These are phyloP conservation scores for Nettapus auritus DNA, from an alignment of 2,113 vertebrate genomes.

Conservation along the genomic window DNA sequence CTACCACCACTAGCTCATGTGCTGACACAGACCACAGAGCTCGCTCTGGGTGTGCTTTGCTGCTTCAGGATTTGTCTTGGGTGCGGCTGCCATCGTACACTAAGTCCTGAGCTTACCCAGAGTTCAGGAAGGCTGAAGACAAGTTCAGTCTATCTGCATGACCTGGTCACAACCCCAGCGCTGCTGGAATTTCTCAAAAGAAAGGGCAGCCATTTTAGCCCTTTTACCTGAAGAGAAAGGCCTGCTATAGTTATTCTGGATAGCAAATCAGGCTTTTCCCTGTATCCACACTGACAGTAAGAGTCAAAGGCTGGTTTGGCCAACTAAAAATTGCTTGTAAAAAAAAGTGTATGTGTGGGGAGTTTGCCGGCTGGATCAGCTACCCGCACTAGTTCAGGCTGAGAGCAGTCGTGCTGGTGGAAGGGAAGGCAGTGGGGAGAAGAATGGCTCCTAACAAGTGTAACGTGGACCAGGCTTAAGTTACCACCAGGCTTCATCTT, in stretches of 20 bases:
- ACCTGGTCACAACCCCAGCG: not conserved
- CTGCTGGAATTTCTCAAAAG: not conserved
- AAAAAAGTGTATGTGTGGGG: not conserved
- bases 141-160: not conserved
- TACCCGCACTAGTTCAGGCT: not conserved
- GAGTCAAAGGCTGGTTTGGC: not conserved
- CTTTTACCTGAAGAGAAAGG: not conserved
- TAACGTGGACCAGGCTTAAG: not conserved
- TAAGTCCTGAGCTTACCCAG: not conserved
- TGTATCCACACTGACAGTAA: not conserved
- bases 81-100: accelerated
- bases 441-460: not conserved
- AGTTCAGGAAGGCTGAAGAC: not conserved
- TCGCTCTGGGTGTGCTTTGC: not conserved
- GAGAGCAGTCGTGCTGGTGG: not conserved
- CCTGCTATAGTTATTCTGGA: not conserved
- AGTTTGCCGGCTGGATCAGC: not conserved
- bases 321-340: not conserved
- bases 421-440: not conserved
- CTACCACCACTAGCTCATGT: not conserved
- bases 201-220: not conserved
- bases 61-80: accelerated
- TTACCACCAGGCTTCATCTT: not conserved
- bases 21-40: not conserved
- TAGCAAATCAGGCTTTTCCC: not conserved